Conservation (phyloP, 2,888 invertebrate species). For the Apamea crenata region DNA sequence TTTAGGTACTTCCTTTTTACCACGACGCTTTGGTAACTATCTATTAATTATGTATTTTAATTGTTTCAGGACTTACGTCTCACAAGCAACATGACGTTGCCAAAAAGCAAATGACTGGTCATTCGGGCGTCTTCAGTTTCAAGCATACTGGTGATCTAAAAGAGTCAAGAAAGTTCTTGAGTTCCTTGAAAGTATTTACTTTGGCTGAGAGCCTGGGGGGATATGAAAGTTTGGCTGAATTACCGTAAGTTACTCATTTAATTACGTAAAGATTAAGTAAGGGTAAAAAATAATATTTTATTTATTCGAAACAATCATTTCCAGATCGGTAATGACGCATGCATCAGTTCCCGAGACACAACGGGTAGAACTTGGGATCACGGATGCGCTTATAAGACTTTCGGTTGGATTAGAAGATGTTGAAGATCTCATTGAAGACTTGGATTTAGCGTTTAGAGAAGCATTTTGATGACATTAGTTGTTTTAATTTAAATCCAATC, state of each 20-base stretch:
- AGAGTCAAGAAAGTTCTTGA: conserved; percentile 94
- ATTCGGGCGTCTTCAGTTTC: conserved; percentile 98
- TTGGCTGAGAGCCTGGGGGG: conserved; percentile 99
- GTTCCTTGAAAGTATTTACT: conserved; percentile 94
- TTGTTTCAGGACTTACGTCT: conserved; percentile 92
- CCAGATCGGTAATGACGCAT: conserved; percentile 97
- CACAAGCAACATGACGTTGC: conserved; percentile 96
- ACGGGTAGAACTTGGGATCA: conserved; percentile 94
- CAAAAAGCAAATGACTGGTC: conserved; percentile 95
- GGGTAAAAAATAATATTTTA: not conserved
- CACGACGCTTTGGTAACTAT: not conserved
- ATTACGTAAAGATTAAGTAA: not conserved
- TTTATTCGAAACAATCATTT: conserved; percentile 64
- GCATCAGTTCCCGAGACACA: conserved; percentile 96
- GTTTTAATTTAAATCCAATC: conserved; percentile 45
- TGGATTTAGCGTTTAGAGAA: conserved; percentile 94
- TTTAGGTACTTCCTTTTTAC: too few species aligned
- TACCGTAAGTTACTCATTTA: conserved; percentile 93
- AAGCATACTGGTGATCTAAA: conserved; percentile 94
- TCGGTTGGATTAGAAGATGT: conserved; percentile 97
- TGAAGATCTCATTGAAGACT: conserved; percentile 95
- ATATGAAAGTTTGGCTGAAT: conserved; percentile 97
- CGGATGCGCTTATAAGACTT: conserved; percentile 95
- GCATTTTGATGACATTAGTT: conserved; percentile 73
- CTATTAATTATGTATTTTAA: conserved; percentile 1